Evolutionary conservation across 2,113 vertebrate genomes (phyloP), one percentile per base, ranked within the genome.

Genomic region (Genyomyrus donnyi): DNA sequence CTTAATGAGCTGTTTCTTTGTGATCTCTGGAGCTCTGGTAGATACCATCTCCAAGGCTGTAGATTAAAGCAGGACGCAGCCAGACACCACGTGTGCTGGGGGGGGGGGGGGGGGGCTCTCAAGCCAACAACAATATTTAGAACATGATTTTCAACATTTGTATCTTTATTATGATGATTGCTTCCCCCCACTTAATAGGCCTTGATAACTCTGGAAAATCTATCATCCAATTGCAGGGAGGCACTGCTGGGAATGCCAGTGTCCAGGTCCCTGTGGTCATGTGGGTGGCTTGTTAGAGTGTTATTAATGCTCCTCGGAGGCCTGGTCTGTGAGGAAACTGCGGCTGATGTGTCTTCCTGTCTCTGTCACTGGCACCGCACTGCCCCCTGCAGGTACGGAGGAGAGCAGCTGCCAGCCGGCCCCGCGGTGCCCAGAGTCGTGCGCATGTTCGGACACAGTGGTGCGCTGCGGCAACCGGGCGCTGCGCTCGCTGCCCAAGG

Each of bases 401-500:
- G 98, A 99, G 91, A 99, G 97, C 93, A 97, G 97, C 94, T 99
- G 98, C 92, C 94, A 96, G 92, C 96, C 98, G 89, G 93, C 97
- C 2, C 94, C 97, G 1, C 97, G 97, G 48, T 99, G 98, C 92
- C 98, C 98, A 0, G 97, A 98, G 58, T 96, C 96, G 89, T 99
- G 98, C 95, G 97, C 97, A 91, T 99, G 98, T 39, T 91, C 98
- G 92, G 98, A 99, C 74, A 95, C 96, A 0, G 97, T 99, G 93
- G 98, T 99, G 89, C 97, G 98, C 0, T 99, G 98, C 96, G 98
- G 98, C 94, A 98, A 99, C 96, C 97, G 95, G 92, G 98, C 97
- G 48, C 96, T 99, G 90, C 95, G 93, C 27, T 62, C 94, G 3
- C 95, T 99, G 91, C 98, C 98, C 93, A 99, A 95, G 94, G 97